Evolutionary conservation across 2,888 invertebrate species (phyloP).

Genomic region (Scaptomyza flava): DNA sequence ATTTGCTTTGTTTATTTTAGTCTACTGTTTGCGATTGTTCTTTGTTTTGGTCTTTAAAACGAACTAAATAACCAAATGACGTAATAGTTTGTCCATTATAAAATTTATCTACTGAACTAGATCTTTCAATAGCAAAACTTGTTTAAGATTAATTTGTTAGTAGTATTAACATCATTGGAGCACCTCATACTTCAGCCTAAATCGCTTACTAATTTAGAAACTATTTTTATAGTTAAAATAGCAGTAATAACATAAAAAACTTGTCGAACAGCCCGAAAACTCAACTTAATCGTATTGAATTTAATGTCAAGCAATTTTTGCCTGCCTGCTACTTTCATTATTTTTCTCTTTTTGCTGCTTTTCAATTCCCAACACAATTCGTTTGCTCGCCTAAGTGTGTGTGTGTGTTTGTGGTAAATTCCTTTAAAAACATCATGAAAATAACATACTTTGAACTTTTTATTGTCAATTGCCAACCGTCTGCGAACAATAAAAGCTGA

Average conservation of each 20-base stretch:
- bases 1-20: neutral
- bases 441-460: slow-evolving; percentile 75
- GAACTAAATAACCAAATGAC: no score
- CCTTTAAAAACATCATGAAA: slow-evolving; percentile 66
- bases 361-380: slow-evolving; percentile 23
- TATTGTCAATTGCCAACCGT: slow-evolving; percentile 68
- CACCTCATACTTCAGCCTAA: no score
- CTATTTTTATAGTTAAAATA: no score
- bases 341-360: slow-evolving; percentile 11
- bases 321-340: slow-evolving; percentile 29
- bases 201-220: no score
- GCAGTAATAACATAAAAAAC: no score
- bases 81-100: no score
- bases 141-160: no score
- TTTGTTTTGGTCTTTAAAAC: no score
- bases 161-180: no score
- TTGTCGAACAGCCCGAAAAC: no score
- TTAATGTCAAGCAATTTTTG: slow-evolving; percentile 74
- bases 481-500: slow-evolving; percentile 67
- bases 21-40: neutral
- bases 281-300: slow-evolving; percentile 72
- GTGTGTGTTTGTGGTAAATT: slow-evolving; percentile 48
- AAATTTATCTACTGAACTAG: no score
- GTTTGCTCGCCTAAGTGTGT: slow-evolving; percentile 11
- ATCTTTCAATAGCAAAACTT: no score